These are phyloP conservation scores for Synergus itoensis DNA, from an alignment of 2,888 invertebrate genomes.

Conservation along the genomic window DNA sequence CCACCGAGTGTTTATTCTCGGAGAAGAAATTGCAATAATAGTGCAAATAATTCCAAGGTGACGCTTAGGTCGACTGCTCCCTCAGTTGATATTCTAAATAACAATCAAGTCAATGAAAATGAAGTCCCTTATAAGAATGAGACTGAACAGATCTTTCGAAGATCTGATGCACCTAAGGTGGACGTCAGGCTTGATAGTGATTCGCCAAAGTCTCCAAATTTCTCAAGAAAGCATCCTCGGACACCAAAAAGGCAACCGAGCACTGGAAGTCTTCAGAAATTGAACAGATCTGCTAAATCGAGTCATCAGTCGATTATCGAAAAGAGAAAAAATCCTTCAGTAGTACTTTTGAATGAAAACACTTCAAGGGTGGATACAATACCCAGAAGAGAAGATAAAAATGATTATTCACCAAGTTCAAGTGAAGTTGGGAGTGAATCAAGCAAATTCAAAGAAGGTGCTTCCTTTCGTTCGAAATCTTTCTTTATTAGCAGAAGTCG, in stretches of 20 bases:
- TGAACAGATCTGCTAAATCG: neutral
- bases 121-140: neutral
- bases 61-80: neutral
- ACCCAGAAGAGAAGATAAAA: neutral
- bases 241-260: slow-evolving; percentile 6
- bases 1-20: neutral
- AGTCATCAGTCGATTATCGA: neutral
- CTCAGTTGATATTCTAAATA: neutral
- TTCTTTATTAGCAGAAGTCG: neutral
- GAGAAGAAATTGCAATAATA: neutral
- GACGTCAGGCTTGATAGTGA: slow-evolving; percentile 16
- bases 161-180: neutral
- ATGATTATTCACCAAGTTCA: slow-evolving; percentile 11
- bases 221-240: neutral
- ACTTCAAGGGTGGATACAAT: neutral
- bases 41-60: neutral
- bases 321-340: neutral
- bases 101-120: neutral
- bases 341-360: neutral
- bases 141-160: neutral
- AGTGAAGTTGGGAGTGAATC: slow-evolving; percentile 26
- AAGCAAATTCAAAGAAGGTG: neutral
- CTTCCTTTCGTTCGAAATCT: neutral
- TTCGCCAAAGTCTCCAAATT: slow-evolving; percentile 2
- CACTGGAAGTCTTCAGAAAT: slow-evolving; percentile 23